These are phyloP conservation scores for Sandelia bainsii DNA, from an alignment of 2,797 vertebrate species.

Conservation along the genomic window DNA sequence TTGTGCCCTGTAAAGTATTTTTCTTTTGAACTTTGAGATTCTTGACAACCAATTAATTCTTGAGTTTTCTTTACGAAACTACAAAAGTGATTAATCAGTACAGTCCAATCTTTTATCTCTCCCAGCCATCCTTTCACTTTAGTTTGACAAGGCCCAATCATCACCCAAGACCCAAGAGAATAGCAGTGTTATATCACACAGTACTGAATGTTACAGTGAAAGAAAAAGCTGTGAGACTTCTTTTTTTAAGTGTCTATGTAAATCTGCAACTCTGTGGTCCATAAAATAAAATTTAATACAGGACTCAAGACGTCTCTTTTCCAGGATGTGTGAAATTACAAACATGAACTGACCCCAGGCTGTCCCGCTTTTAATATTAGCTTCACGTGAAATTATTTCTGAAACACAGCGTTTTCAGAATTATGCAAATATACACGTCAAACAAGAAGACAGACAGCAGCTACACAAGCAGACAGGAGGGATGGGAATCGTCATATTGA, in stretches of 20 bases:
- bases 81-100: conserved; percentile 27
- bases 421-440: conserved; percentile 42
- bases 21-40: neutral
- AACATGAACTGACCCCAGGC: conserved; percentile 28
- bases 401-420: conserved; percentile 20
- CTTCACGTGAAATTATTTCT: conserved; percentile 23
- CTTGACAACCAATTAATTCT: neutral
- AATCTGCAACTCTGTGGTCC: neutral
- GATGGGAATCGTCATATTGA: conserved; percentile 31
- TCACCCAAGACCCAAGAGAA: conserved; percentile 18
- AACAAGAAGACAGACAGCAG: neutral
- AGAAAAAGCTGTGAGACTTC: neutral
- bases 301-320: conserved; percentile 21
- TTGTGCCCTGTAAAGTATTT: neutral
- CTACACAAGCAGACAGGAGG: conserved; percentile 21
- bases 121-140: conserved; percentile 9
- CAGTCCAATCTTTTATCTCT: conserved; percentile 22
- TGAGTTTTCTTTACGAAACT: neutral
- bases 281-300: conserved; percentile 18
- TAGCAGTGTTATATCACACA: conserved; percentile 9
- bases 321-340: conserved; percentile 42
- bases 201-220: neutral
- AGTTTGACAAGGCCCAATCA: conserved; percentile 11
- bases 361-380: conserved; percentile 44
- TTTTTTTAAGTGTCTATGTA: neutral